Conservation (phyloP, 2,797 vertebrate genomes). For the Sebastes matsubarae region DNA sequence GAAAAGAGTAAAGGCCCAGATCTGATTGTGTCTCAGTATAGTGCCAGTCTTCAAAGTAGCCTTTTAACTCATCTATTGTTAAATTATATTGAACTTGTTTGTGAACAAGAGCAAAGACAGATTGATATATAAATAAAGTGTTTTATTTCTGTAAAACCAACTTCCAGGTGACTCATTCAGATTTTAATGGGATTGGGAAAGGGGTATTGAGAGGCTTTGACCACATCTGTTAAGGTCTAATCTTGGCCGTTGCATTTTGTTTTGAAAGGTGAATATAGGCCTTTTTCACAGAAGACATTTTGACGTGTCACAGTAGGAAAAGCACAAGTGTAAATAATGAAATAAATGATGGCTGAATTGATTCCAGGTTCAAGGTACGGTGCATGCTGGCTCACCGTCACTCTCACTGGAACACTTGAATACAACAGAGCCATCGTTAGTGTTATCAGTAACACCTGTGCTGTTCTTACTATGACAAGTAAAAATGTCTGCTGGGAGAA, state of each 20-base stretch:
- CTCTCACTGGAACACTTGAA: not conserved
- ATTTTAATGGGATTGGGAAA: not conserved
- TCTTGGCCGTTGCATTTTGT: not conserved
- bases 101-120: conserved; percentile 74
- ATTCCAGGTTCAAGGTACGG: too few relatives aligned
- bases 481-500: not conserved
- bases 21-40: conserved; percentile 83
- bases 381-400: not conserved
- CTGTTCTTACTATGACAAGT: not conserved
- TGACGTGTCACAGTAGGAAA: too few relatives aligned
- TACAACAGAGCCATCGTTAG: not conserved
- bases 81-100: conserved; percentile 85
- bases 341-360: too few relatives aligned
- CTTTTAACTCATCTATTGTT: conserved; percentile 80
- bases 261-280: not conserved
- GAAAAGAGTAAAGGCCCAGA: conserved; percentile 69
- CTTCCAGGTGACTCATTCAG: conserved; percentile 41
- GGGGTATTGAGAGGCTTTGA: not conserved
- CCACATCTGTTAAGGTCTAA: not conserved
- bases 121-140: conserved; percentile 82
- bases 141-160: conserved; percentile 89
- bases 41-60: conserved; percentile 87
- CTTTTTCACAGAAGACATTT: too few relatives aligned
- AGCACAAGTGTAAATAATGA: too few relatives aligned
- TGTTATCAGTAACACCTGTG: not conserved